phyloP scores from a whole-genome alignment of 2,797 vertebrate species.

The Microctenopoma lineatum region DNA sequence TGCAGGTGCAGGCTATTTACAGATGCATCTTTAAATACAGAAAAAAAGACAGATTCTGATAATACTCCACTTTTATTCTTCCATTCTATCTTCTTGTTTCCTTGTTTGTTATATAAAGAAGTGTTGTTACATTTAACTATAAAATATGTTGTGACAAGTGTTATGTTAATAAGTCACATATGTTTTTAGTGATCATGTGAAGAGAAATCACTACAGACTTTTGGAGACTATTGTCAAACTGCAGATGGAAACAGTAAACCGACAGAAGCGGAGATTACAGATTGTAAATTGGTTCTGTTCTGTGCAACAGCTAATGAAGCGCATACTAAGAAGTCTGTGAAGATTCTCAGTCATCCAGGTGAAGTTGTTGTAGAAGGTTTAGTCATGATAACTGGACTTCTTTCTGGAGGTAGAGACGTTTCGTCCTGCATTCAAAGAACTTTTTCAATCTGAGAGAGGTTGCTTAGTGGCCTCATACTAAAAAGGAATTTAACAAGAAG shows the following conservation, averaged over 20 bases:
- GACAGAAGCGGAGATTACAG: slow-evolving; percentile 21
- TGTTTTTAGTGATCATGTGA: slow-evolving; percentile 30
- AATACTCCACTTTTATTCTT: neutral
- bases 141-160: neutral
- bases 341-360: too few relatives aligned
- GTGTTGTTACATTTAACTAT: neutral
- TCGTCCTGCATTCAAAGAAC: too few relatives aligned
- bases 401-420: too few relatives aligned
- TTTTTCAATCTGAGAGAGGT: too few relatives aligned
- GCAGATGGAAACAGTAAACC: slow-evolving; percentile 40
- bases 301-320: neutral
- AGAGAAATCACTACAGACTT: slow-evolving; percentile 24
- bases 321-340: neutral
- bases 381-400: too few relatives aligned
- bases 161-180: too few relatives aligned
- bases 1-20: neutral
- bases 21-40: neutral
- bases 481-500: slow-evolving; percentile 6
- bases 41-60: neutral
- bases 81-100: neutral
- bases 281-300: neutral
- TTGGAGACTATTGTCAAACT: slow-evolving; percentile 30
- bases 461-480: neutral
- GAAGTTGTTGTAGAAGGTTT: too few relatives aligned
- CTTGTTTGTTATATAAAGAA: neutral